Evolutionary conservation across 2,888 invertebrate genomes (phyloP), one percentile per base, ranked within the genome.

Genomic region (Malacosoma neustria): DNA sequence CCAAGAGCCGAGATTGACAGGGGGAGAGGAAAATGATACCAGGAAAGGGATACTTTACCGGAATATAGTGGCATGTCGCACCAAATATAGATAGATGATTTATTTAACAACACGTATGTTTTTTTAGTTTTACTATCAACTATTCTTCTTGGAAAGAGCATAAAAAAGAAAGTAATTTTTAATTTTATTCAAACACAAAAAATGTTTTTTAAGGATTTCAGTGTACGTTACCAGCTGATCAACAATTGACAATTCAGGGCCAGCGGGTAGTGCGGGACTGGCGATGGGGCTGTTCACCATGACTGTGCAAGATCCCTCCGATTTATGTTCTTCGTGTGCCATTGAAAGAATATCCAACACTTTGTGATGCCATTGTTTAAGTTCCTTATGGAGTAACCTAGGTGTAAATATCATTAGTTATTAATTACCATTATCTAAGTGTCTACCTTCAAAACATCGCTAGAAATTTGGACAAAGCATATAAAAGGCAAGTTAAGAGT

Each of bases 331-430:
- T 2, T 47, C 7, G 2, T 37, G 44, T n/a, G 43, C 45, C 4
- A 43, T 32, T 2, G 52, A 42, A 14, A 77, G 46, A 14, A 66
- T 43, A 1, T 60, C 55, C 30, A 61, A 33, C 1, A 74, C 51
- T 37, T 65, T 62, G 32, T 56, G 54, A 0, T 74, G 67, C 76
- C 77, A 80, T 29, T 62, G 57, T 14, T 57, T 54, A 12, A 80
- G 41, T 46, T 79, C 77, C 2, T 58, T 61, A 40, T 73, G 68
- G 1, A 79, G 51, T 11, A 73, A 48, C 30, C 79, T 80, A n/a
- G 49, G 6, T 2, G 14, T 11, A 42, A 5, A 33, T 9, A 30
- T 22, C 5, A 22, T 22, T n/a, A n/a, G n/a, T n/a, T n/a, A n/a
- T n/a, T n/a, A n/a, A n/a, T n/a, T n/a, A n/a, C n/a, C n/a, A n/a